These are phyloP conservation scores for Myathropa florea DNA, from an alignment of 2,888 invertebrate genomes.

Conservation along the genomic window DNA sequence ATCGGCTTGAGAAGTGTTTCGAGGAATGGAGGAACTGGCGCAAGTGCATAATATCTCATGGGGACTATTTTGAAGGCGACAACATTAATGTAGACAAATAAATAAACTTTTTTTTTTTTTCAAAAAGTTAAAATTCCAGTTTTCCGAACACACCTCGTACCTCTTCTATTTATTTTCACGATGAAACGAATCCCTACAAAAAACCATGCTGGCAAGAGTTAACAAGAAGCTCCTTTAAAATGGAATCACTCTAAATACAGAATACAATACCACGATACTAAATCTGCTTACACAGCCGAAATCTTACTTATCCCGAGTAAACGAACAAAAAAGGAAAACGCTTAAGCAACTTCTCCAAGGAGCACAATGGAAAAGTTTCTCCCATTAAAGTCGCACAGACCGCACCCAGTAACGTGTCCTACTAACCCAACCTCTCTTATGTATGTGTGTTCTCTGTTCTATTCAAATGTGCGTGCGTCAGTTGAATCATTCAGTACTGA, in stretches of 20 bases:
- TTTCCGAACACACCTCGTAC: too few species aligned
- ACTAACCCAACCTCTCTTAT: not conserved
- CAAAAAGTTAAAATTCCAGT: too few species aligned
- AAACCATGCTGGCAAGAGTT: not conserved
- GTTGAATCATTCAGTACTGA: not conserved
- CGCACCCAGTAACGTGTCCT: not conserved
- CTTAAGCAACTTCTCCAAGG: not conserved
- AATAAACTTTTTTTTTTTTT: too few species aligned
- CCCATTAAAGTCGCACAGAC: not conserved
- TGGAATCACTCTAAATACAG: not conserved
- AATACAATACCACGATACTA: not conserved
- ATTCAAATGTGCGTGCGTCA: not conserved
- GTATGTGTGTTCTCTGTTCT: not conserved
- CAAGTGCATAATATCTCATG: too few species aligned
- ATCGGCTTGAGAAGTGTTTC: too few species aligned
- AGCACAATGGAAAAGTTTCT: not conserved
- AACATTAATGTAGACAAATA: too few species aligned
- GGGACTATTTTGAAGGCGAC: too few species aligned
- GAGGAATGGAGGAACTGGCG: too few species aligned
- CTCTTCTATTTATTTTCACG: too few species aligned
- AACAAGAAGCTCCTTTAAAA: not conserved
- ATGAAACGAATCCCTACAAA: not conserved
- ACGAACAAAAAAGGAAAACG: not conserved
- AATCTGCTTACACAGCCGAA: not conserved
- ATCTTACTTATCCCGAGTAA: not conserved